Evolutionary conservation across 2,113 vertebrate genomes (phyloP), one percentile per base, ranked within the genome.

Genomic region (Lophius piscatorius): DNA sequence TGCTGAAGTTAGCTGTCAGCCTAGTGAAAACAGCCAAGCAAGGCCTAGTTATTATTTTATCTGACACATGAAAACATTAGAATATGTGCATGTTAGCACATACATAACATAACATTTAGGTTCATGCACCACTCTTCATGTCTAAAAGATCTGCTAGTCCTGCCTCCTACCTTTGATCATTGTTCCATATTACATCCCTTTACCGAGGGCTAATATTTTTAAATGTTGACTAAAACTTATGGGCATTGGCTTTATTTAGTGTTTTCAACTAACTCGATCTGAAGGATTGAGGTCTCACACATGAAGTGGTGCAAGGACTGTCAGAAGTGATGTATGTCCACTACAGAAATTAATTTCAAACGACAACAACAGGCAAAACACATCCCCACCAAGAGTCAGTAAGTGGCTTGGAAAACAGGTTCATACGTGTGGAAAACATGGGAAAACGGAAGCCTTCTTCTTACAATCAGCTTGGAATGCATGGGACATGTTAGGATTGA

Each of bases 401-500:
- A n/a, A n/a, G 34, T 12, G 23, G 51, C 60, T 71, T 26, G 44
- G 51, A 54, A 62, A 74, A 60, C 44, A 64, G 40, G 18, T 67
- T 63, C 8, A 64, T 57, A 58, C 35, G 47, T 28, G 42, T 34
- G 44, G 63, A 70, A 40, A 33, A 38, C 63, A 66, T 12, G 16
- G 64, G 45, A 29, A 36, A 33, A 16, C 61, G 29, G 50, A 36
- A 57, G 70, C 52, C 18, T 21, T 11, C 0, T 14, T 35, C 6
- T 59, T 55, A 40, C 29, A 70, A 75, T 70, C 17, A 62, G 61
- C 63, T 38, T 63, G 49, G 54, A 77, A 80, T 35, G 61, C 52
- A 46, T 46, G 28, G 61, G 63, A 78, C 69, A 74, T 71, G 75
- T 62, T 81, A 58, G 51, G 59, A 68, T 77, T 74, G 44, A 76